These are phyloP conservation scores for Gisinianus flammeolus DNA, from an alignment of 2,888 invertebrate species.

Conservation along the genomic window DNA sequence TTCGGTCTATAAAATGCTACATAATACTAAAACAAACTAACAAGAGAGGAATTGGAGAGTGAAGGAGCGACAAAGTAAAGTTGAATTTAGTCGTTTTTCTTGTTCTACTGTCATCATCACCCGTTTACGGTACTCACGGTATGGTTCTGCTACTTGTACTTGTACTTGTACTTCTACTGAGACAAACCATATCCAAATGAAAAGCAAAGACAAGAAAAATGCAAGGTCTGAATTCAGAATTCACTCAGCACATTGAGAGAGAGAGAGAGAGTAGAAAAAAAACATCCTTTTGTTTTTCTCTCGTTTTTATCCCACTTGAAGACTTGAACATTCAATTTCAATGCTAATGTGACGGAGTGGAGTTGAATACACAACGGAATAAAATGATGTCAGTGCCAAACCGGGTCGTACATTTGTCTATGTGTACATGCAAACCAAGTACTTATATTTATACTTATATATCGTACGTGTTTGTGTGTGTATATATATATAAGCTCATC, in stretches of 20 bases:
- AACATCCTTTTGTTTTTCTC: background rate
- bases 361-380: background rate
- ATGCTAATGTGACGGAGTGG: constrained; percentile 35
- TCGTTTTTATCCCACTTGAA: background rate
- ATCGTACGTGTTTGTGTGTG: too few relatives aligned
- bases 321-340: constrained; percentile 13
- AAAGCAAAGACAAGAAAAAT: constrained; percentile 20
- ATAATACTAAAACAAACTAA: background rate
- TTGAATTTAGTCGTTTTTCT: constrained; percentile 8
- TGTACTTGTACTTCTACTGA: background rate
- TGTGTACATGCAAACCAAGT: background rate
- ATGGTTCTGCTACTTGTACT: background rate
- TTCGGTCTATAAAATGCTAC: background rate
- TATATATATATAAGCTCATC: too few relatives aligned
- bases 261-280: background rate
- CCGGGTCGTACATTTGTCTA: background rate
- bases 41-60: background rate
- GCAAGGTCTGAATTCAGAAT: constrained; percentile 33
- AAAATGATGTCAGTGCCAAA: constrained; percentile 32
- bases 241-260: background rate
- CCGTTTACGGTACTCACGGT: background rate
- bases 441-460: too few relatives aligned
- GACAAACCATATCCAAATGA: background rate
- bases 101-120: constrained; percentile 7
- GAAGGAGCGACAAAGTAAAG: background rate